These are phyloP conservation scores for Spatulosminthurus flaviceps DNA, from an alignment of 2,888 invertebrate species.

Conservation along the genomic window DNA sequence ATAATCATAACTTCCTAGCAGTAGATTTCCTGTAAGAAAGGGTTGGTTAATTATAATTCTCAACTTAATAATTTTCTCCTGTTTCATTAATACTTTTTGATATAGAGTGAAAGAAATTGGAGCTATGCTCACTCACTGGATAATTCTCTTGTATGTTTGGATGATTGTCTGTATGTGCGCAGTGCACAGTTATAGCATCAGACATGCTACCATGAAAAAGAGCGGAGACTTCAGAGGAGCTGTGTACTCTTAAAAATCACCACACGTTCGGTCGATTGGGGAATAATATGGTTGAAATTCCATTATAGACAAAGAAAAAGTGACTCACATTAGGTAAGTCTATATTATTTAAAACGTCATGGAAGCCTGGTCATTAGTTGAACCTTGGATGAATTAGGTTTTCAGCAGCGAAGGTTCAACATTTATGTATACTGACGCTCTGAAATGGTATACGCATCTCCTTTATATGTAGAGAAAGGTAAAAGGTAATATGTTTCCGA, in stretches of 20 bases:
- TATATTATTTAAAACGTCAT: slow-evolving; percentile 44
- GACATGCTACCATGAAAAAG: background rate
- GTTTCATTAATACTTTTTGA: background rate
- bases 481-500: slow-evolving; percentile 38
- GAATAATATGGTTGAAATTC: slow-evolving; percentile 44
- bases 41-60: slow-evolving; percentile 42
- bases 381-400: slow-evolving; percentile 38
- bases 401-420: background rate
- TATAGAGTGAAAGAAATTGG: background rate
- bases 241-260: slow-evolving; percentile 23
- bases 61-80: slow-evolving; percentile 32
- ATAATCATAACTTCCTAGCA: slow-evolving; percentile 31
- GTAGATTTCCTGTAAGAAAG: slow-evolving; percentile 41
- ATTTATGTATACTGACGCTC: background rate
- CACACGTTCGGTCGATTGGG: slow-evolving; percentile 40
- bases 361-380: slow-evolving; percentile 42
- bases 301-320: slow-evolving; percentile 46
- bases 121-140: background rate
- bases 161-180: too few species aligned
- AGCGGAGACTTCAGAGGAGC: slow-evolving; percentile 31
- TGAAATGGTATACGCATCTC: background rate
- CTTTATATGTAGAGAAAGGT: slow-evolving; percentile 13
- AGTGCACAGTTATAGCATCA: too few species aligned
- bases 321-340: slow-evolving; percentile 46
- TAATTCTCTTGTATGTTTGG: too few species aligned